Percentiles rank a stretch among this genome's conserved stretches.
phyloP scores from a whole-genome alignment of 2,888 invertebrate species.

The Stenodema calcarata region DNA sequence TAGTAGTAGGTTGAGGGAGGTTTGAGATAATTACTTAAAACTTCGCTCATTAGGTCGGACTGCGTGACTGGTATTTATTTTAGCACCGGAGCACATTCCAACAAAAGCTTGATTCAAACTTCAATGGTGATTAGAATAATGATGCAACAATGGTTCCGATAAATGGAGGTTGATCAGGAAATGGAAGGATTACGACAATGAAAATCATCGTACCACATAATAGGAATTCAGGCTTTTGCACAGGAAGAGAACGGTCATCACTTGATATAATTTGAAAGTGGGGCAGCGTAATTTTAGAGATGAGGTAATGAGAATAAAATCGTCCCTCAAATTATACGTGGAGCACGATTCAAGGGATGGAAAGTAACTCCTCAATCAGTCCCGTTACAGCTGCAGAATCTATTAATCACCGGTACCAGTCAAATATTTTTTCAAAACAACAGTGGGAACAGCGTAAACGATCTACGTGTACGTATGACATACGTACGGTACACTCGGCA shows the following conservation, averaged over 20 bases:
- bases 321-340: background rate
- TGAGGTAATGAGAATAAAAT: background rate
- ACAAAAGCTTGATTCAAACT: too few relatives aligned
- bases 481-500: too few relatives aligned
- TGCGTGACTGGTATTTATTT: too few relatives aligned
- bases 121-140: too few relatives aligned
- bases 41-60: too few relatives aligned
- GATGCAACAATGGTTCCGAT: background rate
- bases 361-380: background rate
- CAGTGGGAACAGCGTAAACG: too few relatives aligned
- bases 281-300: background rate
- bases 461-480: too few relatives aligned
- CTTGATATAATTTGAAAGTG: background rate
- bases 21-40: too few relatives aligned
- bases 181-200: background rate
- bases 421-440: background rate
- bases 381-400: background rate
- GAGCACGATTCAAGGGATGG: background rate
- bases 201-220: background rate
- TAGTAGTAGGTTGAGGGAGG: too few relatives aligned
- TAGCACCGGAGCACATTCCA: too few relatives aligned
- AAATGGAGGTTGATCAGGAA: background rate
- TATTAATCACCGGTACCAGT: background rate
- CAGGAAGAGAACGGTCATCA: background rate
- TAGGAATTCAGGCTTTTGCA: background rate